phyloP scores from a whole-genome alignment of 2,113 vertebrate species.

The Urocynchramus pylzowi region DNA sequence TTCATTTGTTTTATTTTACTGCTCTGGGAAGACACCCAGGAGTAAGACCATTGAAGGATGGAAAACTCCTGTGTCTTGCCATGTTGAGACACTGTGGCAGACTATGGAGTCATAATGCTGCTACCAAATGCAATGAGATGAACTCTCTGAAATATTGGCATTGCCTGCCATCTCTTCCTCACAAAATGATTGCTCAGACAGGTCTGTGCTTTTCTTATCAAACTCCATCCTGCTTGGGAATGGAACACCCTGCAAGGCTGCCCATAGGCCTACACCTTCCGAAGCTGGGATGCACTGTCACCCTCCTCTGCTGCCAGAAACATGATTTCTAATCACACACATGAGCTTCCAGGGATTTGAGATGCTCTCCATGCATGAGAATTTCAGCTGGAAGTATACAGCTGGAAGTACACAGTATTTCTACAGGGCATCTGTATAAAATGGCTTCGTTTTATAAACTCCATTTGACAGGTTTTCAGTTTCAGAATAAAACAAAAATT shows the following conservation, averaged over 20 bases:
- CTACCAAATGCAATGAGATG: background rate
- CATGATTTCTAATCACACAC: background rate
- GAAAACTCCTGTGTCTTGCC: background rate
- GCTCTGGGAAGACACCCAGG: background rate
- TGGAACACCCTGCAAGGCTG: background rate
- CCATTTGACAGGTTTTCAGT: background rate
- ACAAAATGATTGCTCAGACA: background rate
- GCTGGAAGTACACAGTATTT: background rate
- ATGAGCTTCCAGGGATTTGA: background rate
- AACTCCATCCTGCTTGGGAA: background rate
- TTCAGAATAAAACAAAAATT: background rate
- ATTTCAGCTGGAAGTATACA: background rate
- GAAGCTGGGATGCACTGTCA: background rate
- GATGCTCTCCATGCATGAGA: background rate
- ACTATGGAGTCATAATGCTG: background rate
- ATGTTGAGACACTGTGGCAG: background rate
- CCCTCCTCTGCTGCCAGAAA: background rate
- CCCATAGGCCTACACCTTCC: rapidly evolving
- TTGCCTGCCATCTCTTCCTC: background rate
- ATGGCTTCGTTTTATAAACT: background rate
- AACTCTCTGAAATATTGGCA: background rate
- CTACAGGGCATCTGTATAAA: background rate
- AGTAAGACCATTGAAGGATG: background rate
- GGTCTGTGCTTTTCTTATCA: background rate
- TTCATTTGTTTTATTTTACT: background rate